Base-by-base conservation (phyloP, 53 echinoderm and acorn worm species). In the Apostichopus leukothele region DNA sequence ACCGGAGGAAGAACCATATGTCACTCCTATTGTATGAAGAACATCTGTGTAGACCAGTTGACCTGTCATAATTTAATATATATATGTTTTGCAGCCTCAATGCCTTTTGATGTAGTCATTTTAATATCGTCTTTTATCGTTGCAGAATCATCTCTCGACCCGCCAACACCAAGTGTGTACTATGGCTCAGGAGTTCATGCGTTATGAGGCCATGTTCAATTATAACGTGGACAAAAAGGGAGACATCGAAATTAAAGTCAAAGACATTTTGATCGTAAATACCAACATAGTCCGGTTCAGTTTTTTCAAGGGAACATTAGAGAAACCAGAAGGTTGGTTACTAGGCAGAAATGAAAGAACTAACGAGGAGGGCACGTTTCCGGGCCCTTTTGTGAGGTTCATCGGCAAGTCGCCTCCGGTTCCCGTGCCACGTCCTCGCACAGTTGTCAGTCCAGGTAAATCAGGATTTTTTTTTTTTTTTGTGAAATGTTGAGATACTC, bases 321-420 rank as follows among this genome's bases (percentile, higher is more conserved):
- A 98, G 79, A 83, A 93, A 60, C 98, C 98, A 0, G 88, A 89
- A 52, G 94, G 96, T 8, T 98, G 98, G 98, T 76, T 98, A n/a
- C 88, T 91, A 8, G 98, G 98, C 51, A 54, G 78, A 54, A 98
- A 98, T 76, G 96, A 96, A 83, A 94, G 93, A 9, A 96, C 98
- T 8, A 88, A 91, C 60, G 90, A 93, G 53, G 88, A 86, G 20
- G 98, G 98, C 0, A 96, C 76, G 20, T 98, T 98, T 74, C 98
- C 98, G 1, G 98, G 98, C 51, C 94, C 98, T 1, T 98, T 91
- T 76, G 98, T 98, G 21, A 92, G 94, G 80, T 87, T 53, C 71
- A 63, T 85, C 16, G 85, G 67, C 4, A 85, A 85, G 7, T 50
- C 61, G 4, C 61, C 60, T 12, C 85, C 85, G 7, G 85, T 85